Evolutionary conservation across 2,113 vertebrate species (phyloP).

Genomic region (Baryphthengus martii): DNA sequence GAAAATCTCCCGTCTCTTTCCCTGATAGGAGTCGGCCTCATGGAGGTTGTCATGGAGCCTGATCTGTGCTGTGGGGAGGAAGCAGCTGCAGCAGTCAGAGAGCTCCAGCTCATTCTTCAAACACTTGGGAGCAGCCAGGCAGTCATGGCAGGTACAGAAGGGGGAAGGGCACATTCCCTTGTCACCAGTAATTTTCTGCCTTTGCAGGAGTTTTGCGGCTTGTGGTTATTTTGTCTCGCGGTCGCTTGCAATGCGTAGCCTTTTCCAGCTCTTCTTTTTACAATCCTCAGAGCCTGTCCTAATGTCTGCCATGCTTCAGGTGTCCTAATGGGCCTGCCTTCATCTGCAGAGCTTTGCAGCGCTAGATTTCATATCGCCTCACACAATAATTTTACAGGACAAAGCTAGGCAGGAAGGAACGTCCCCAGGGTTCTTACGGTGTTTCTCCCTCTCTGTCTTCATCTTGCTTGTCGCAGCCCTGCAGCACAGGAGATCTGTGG

Average conservation of each 20-base stretch:
- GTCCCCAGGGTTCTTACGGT: neutral
- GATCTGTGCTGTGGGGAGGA: constrained; percentile 95
- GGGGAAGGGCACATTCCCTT: neutral
- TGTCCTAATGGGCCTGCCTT: neutral
- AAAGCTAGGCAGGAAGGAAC: neutral
- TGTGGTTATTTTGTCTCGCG: constrained; percentile 12
- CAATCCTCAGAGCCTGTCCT: neutral
- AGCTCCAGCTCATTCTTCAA: constrained; percentile 95
- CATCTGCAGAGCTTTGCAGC: neutral
- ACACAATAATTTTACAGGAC: neutral
- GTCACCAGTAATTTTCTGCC: neutral
- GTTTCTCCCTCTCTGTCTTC: neutral
- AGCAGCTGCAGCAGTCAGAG: constrained; percentile 89
- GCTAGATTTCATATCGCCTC: neutral
- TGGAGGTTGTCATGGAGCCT: constrained; percentile 98
- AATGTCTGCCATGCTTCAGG: neutral
- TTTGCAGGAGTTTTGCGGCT: neutral
- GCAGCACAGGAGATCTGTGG: neutral
- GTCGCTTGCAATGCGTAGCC: neutral
- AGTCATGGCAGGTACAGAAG: constrained; percentile 90
- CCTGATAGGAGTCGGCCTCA: constrained; percentile 88
- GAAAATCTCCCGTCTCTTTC: constrained; percentile 16
- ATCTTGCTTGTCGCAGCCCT: neutral
- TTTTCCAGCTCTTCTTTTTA: neutral
- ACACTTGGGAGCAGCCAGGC: constrained; percentile 92